Evolutionary conservation across 2,888 invertebrate species (phyloP).

Genomic region (Mesopsocus fuscifrons): DNA sequence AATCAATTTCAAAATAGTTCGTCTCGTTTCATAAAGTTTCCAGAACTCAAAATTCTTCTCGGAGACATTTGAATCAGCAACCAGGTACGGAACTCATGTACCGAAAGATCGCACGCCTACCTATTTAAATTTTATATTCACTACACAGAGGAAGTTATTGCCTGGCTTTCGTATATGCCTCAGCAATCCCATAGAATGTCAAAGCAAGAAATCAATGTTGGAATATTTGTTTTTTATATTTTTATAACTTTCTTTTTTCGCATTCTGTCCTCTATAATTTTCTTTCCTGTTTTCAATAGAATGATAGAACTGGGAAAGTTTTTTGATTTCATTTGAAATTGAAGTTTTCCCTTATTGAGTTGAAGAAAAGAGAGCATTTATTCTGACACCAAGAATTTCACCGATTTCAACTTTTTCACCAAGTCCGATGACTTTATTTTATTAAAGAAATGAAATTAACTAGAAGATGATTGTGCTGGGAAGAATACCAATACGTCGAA

Average conservation of each 20-base stretch:
- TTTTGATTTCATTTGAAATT: not conserved
- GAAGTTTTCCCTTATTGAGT: not conserved
- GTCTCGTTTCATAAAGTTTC: too few species aligned
- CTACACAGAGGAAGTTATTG: too few species aligned
- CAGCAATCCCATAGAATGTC: not conserved
- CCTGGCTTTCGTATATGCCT: too few species aligned
- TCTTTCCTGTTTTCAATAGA: not conserved
- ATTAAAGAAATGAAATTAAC: not conserved
- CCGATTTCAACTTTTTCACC: not conserved
- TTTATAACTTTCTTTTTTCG: not conserved
- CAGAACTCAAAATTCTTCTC: too few species aligned
- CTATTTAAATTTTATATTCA: too few species aligned
- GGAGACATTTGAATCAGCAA: too few species aligned
- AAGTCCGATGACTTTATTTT: not conserved
- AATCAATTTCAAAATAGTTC: too few species aligned
- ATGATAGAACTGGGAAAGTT: not conserved
- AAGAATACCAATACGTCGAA: too few species aligned
- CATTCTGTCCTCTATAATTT: not conserved
- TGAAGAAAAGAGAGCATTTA: not conserved
- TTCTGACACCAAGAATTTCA: not conserved
- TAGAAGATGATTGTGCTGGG: not conserved
- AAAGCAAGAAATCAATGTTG: not conserved
- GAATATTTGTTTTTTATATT: not conserved
- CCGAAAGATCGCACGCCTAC: too few species aligned
- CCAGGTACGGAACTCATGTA: too few species aligned